Evolutionary conservation across 2,888 invertebrate genomes (phyloP), one percentile per base, ranked within the genome.

Genomic region (Gastracanthus pulcherrimus): DNA sequence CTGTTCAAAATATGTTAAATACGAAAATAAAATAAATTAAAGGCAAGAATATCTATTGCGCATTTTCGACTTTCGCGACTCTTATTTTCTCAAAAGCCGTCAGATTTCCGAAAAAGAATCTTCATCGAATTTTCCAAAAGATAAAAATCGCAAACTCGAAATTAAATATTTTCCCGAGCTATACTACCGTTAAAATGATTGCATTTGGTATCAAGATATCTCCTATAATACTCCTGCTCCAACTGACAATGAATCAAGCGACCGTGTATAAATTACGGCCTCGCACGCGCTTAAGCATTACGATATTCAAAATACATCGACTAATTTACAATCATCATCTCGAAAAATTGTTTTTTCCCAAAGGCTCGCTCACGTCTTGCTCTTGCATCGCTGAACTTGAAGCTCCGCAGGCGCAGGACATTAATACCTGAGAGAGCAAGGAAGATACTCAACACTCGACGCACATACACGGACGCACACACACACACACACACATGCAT

Each of bases 361-460:
- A n/a, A n/a, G n/a, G 34, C 48, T 66, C 19, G 34, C 38, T 66
- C 66, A 51, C 51, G 48, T 16, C 4, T 55, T 48, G 26, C 84
- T 82, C 84, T 76, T 23, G 60, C 26, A 23, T n/a, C 31, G 2
- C 36, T 4, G 16, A 19, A 38, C 11, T 23, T 2, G 45, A 34
- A 71, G 26, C 71, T 67, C 72, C 72, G 58, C 74, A 67, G 87
- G 89, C 87, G 80, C 84, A 83, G 84, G 84, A 85, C 89, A 89
- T 90, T 90, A 90, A 89, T 89, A 88, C 85, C 83, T 84, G 87
- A 83, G 76, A 77, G 79, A 72, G 74, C 82, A 77, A 83, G 67
- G 66, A 38, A 77, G 23, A 55, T 19, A 23, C 26, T 16, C n/a
- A n/a, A 16, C n/a, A 16, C n/a, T 29, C 13, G 75, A 74, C 48